Evolutionary conservation across 37 sponge, comb jelly and placozoan genomes (phyloP), one percentile per base, ranked within the genome.

Genomic region (Haliclona indistincta): DNA sequence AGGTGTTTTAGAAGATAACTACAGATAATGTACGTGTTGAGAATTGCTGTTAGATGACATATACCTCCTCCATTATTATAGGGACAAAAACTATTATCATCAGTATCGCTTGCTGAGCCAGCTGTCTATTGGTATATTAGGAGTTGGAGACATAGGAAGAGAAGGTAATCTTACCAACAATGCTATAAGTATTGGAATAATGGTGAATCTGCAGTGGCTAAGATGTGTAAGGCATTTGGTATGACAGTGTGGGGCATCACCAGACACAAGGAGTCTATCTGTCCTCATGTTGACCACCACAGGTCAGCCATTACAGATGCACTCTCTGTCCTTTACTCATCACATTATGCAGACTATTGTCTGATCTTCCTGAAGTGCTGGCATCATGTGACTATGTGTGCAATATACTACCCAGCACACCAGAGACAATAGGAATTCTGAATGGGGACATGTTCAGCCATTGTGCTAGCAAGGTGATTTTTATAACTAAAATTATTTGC

Each of bases 231-330:
- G 38, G 34, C 22, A 28, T 19, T 86, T 38, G 80, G 75, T 13
- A 86, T 86, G 86, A 73, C 65, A 3, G 79, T 78, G 7, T 86
- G 86, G 86, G 86, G 86, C 7, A 44, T 86, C 7, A 53, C 73
- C 2, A 63, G 73, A 0, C 26, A 60, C 29, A 32, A 70, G 7
- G 69, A 65, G n/a, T n/a, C 49, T n/a, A 30, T 17, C 19, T 60
- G n/a, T 56, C 63, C 84, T 28, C 43, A 55, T 43, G 53, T 83
- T n/a, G 70, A 75, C 30, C 68, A 83, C 19, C 68, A 75, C 69
- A 74, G 81, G 81, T 73, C 4, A 63, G 10, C 25, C 0, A 58
- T 34, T 23, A n/a, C 3, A n/a, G 13, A 32, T 53, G 40, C 20
- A 17, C 15, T 56, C 38, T 10, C 26, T 39, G 6, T 39, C 20